Evolutionary conservation across 2,113 vertebrate species (phyloP), one percentile per base, ranked within the genome.

Genomic region (Crotalus horridus): DNA sequence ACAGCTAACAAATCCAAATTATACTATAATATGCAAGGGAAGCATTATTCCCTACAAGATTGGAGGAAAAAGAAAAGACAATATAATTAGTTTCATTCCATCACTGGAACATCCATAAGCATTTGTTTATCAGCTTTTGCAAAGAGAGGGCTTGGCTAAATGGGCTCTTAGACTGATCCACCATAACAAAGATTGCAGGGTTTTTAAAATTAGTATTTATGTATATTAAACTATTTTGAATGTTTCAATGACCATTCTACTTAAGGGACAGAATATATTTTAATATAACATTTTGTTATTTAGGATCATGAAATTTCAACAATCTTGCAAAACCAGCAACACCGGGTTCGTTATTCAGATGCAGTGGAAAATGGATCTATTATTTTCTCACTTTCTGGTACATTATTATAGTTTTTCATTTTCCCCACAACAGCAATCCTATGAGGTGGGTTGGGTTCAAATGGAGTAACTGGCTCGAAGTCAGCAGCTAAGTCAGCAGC

Each of bases 351-450:
- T 23, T 98, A 98, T 61, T 99, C 99, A 92, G 97, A 99, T 94
- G 96, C 97, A 6, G 97, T 99, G 29, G 97, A 98, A 96, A 88
- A 87, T 12, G 98, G 98, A 95, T 96, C 98, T 0, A 96, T 99
- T 89, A 98, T 99, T 95, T 99, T 99, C 93, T 98, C 99, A 92
- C 95, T 98, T 89, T 99, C 99, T 97, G 99, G 99, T 99, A 98
- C 29, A 85, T 93, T 96, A 91, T 93, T 94, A n/a, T 29, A 95
- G 88, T 90, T 56, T 21, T 23, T 21, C 8, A 43, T 81, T 81
- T 81, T 81, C 1, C 17, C n/a, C 74, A 43, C 20, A 21, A 43
- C 3, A 43, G 20, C 74, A 20, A 21, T 33, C 7, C 33, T 43
- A 43, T 81, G 33, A 43, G 17, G 17, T 8, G 17, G 74, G 7